Conservation (phyloP, 2,888 invertebrate species). For the Tachina grossa region DNA sequence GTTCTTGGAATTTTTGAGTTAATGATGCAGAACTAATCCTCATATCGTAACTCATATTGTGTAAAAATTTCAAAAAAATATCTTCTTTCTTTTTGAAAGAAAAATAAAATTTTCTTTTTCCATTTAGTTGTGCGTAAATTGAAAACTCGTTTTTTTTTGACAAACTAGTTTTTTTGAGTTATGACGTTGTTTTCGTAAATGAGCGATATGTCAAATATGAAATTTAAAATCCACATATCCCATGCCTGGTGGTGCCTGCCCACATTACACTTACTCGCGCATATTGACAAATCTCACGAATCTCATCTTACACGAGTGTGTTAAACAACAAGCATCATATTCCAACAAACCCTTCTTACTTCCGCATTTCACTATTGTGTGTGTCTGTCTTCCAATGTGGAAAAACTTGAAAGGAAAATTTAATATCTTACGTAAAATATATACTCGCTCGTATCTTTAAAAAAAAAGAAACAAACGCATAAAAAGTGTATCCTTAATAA, state of each 20-base stretch:
- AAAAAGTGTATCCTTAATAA: constrained; percentile 48
- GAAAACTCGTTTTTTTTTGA: too few species aligned
- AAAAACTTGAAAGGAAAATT: neutral
- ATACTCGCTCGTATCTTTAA: neutral
- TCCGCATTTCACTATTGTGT: neutral
- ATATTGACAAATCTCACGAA: constrained; percentile 53
- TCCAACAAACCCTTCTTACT: constrained; percentile 14
- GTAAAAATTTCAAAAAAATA: too few species aligned
- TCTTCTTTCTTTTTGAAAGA: too few species aligned
- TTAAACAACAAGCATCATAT: constrained; percentile 49
- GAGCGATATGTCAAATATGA: too few species aligned
- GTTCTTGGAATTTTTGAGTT: too few species aligned
- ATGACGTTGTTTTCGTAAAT: too few species aligned
- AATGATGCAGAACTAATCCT: too few species aligned
- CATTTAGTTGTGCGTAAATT: too few species aligned
- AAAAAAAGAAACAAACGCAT: neutral
- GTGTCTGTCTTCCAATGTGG: neutral
- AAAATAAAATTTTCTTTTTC: too few species aligned
- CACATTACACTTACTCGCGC: constrained; percentile 5
- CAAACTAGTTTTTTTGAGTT: too few species aligned
- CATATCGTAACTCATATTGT: too few species aligned
- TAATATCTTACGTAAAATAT: constrained; percentile 15
- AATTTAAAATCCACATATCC: neutral
- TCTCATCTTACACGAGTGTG: constrained; percentile 46
- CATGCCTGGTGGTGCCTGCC: neutral